Base-by-base conservation (phyloP, 2,888 invertebrate species). In the Pandemis heparana region DNA sequence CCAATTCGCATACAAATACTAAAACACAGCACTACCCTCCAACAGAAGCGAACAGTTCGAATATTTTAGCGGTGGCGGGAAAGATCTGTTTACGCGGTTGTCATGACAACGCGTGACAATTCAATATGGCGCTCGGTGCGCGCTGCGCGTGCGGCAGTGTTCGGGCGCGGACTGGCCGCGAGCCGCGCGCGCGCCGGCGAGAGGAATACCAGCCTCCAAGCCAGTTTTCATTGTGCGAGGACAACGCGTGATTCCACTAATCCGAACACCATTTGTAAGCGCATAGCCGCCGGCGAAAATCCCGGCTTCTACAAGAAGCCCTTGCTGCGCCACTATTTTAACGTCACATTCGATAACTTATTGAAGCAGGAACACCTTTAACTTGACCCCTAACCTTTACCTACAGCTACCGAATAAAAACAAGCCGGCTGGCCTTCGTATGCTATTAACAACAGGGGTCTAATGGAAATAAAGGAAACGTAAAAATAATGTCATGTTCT, bases 211-310 rank as follows among this genome's bases (percentile, higher is more conserved):
- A 87, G 83, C 82, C 86, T 87, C 84, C 83, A 87, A 92, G 91
- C 92, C 80, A 86, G 92, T 93, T 93, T 92, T 87, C 84, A 84
- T 85, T 88, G 82, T 80, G 79, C 92, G 92, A 93, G 93, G 93
- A 91, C 92, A 91, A 87, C 80, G 81, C 83, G 84, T 82, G 81
- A 85, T 86, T 85, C 82, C 82, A 85, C 81, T 86, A 86, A 86
- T 85, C 79, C 83, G 80, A 76, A 82, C 80, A 82, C 82, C 84
- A 84, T 85, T 83, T 81, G 81, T 79, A 79, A 78, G 77, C 81
- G 68, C 77, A 79, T 82, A 81, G 77, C 83, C 82, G 79, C 81
- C 81, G 74, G 71, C 64, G 53, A 64, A 41, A 10, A 41, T 41
- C 39, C 56, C 16, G 32, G 12, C 18, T 39, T 18, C 23, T 61